Conservation (phyloP, 2,888 invertebrate species). For the Anaspis maculata region DNA sequence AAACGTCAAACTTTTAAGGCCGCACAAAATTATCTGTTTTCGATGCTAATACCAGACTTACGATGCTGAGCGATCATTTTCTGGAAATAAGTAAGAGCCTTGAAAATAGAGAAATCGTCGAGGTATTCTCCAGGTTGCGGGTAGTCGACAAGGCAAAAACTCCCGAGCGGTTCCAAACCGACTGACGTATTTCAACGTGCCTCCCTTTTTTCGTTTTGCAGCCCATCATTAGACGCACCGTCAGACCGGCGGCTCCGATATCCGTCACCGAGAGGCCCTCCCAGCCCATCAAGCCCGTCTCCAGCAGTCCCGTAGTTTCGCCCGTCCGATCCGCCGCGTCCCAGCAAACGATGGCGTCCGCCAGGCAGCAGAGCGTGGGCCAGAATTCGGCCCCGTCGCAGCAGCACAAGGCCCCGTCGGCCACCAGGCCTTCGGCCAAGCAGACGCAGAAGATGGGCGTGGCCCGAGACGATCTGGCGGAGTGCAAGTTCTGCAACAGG, state of each 20-base stretch:
- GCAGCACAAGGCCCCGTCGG: slow-evolving; percentile 22
- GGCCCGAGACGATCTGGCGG: slow-evolving; percentile 41
- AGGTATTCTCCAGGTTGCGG: slow-evolving; percentile 10
- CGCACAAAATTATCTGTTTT: too few species aligned
- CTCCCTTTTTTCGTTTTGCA: slow-evolving; percentile 12
- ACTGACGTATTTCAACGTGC: too few species aligned
- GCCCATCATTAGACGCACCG: slow-evolving; percentile 16
- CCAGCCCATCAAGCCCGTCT: slow-evolving; percentile 2
- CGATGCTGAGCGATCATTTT: slow-evolving; percentile 23
- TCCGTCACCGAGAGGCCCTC: slow-evolving; percentile 5
- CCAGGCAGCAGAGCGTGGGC: too few species aligned
- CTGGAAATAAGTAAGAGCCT: slow-evolving; percentile 17
- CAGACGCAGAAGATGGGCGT: slow-evolving; percentile 28
- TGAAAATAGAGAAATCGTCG: slow-evolving; percentile 17
- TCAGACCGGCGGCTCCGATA: slow-evolving; percentile 5
- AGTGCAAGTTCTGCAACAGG: slow-evolving; percentile 71
- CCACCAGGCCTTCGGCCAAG: slow-evolving; percentile 28
- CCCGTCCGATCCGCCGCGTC: slow-evolving; percentile 7
- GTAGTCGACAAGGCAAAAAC: slow-evolving; percentile 8
- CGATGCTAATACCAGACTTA: too few species aligned
- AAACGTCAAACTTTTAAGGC: too few species aligned
- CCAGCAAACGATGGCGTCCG: slow-evolving; percentile 4
- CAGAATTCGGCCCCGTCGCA: neutral
- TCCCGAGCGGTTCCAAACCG: neutral
- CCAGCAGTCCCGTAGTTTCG: slow-evolving; percentile 6